A percentile compares a stretch with the other conserved stretches of the same genome.
These are phyloP conservation scores for Yponomeuta plumbellus DNA, from an alignment of 2,888 invertebrate species.

Conservation along the genomic window DNA sequence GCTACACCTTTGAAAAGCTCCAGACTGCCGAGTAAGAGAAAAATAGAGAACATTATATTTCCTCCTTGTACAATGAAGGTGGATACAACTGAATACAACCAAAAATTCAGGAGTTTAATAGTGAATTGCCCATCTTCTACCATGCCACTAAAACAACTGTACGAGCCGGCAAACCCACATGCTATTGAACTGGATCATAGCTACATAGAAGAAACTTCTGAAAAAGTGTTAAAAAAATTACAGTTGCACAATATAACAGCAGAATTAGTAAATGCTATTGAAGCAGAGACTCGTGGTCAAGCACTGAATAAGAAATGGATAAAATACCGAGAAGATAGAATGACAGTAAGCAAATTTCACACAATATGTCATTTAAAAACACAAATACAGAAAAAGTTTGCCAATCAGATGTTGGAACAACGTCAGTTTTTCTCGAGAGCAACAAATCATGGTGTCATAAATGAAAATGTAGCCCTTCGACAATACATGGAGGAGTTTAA, in stretches of 20 bases:
- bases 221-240: background rate
- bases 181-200: constrained; percentile 6
- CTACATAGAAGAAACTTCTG: background rate
- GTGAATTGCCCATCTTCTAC: constrained; percentile 2
- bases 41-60: background rate
- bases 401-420: background rate
- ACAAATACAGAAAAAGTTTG: background rate
- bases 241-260: background rate
- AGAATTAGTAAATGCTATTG: background rate
- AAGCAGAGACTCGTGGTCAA: background rate
- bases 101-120: background rate
- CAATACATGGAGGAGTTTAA: constrained; percentile 1
- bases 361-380: background rate
- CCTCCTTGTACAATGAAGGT: background rate
- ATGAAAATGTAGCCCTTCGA: background rate
- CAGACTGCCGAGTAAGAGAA: background rate
- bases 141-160: constrained; percentile 8
- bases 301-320: background rate
- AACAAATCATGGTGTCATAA: background rate
- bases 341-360: constrained; percentile 3
- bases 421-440: background rate
- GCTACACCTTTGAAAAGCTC: background rate
- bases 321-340: background rate
- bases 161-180: constrained; percentile 7
- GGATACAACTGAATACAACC: background rate